Base-by-base conservation (phyloP, 1,140 invertebrate species). In the Centruroides sculpturatus region DNA sequence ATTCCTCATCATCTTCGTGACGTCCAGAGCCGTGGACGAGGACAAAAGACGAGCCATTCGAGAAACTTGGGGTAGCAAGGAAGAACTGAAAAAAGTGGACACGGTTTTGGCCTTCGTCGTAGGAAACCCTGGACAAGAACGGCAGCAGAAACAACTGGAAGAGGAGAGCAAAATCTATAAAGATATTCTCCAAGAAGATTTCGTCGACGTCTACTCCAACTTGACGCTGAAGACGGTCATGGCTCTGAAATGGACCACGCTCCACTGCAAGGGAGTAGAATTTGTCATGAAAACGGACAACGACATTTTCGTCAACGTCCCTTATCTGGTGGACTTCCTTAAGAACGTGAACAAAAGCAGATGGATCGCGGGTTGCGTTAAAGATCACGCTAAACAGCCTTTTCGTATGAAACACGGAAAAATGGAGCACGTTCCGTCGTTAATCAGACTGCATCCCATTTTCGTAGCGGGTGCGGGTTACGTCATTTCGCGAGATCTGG, bases 31-130 rank as follows among this genome's bases (percentile, higher is more conserved):
- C 8, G 35, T 48, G 12, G 56, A 59, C 47, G 52, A 56, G 47
- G 41, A 49, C 12, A 55, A 35, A 23, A 13, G 62, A 35, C 46
- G 13, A 34, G 46, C 51, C 4, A 64, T 64, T 23, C 34, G 86
- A 3, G 73, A 79, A 51, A 87, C 85, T 0, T 87, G 85, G 86
- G 85, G 69, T 0, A 48, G 34, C 13, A 48, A 41, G 71, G 66
- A 47, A 72, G 5, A 10, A 12, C 41, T 49, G 56, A 57, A 57
- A 3, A 13, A 48, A 47, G 7, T 35, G 8, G 41, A 12, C 9
- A 34, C 11, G 9, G 47, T n/a, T 34, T 23, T 57, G 8, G 23
- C 57, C 46, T 57, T 62, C 35, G 36, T 62, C 1, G 6, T 61
- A 3, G 59, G 54, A 9, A 56, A 61, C 41, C 12, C 51, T 4